Percentiles rank a stretch among this genome's conserved stretches.
These are phyloP conservation scores for Pararge aegeria DNA, from an alignment of 1,140 invertebrate species.

Conservation along the genomic window DNA sequence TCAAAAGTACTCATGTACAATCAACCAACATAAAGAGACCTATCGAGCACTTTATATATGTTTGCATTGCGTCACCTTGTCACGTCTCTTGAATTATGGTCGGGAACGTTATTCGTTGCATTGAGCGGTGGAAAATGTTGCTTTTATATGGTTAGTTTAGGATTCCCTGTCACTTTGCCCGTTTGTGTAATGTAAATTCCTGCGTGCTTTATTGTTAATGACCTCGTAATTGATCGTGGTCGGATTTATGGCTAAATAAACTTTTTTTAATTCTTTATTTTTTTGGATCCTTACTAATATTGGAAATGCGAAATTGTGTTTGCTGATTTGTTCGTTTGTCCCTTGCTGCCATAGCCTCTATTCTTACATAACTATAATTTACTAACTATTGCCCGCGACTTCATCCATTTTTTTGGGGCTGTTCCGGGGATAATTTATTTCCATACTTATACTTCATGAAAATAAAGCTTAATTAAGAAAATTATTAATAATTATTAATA, in stretches of 20 bases:
- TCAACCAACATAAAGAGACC: constrained; percentile 48
- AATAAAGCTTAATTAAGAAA: too few species aligned
- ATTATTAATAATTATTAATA: too few species aligned
- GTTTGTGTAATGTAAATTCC: constrained; percentile 62
- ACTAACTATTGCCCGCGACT: too few species aligned
- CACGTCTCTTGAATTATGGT: constrained; percentile 41
- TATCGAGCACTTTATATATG: constrained; percentile 30
- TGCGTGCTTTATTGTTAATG: constrained; percentile 64
- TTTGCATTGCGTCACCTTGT: constrained; percentile 26
- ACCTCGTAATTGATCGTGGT: constrained; percentile 63
- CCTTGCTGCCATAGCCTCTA: too few species aligned
- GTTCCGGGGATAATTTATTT: too few species aligned
- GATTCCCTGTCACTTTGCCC: constrained; percentile 56
- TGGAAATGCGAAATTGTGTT: too few species aligned
- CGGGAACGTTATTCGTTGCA: constrained; percentile 41
- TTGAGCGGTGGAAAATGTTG: constrained; percentile 55
- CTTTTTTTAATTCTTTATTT: constrained; percentile 35
- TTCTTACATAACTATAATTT: too few species aligned
- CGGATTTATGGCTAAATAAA: constrained; percentile 56
- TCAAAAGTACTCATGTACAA: constrained; percentile 69
- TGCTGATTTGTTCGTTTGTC: too few species aligned
- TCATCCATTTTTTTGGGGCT: too few species aligned
- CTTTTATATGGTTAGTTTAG: constrained; percentile 68
- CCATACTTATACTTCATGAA: too few species aligned
- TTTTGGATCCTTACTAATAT: too few species aligned